phyloP scores from a whole-genome alignment of 2,797 vertebrate genomes.

The Crenichthys baileyi region DNA sequence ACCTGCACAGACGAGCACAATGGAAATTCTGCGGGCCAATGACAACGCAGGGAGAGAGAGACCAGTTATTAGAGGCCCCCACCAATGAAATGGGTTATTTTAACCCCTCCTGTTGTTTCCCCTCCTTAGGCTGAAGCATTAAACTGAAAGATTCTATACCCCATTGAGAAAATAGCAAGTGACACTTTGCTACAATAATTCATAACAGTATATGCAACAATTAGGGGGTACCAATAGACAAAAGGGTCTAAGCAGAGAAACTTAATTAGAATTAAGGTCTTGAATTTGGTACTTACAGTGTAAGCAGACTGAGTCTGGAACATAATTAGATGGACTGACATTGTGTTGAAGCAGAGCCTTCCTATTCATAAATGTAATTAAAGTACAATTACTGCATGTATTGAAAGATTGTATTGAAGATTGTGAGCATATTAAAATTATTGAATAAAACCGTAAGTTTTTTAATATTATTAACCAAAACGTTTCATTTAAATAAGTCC shows the following conservation, averaged over 20 bases:
- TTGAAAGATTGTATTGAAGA: too few relatives aligned
- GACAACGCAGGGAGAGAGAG: constrained; percentile 57
- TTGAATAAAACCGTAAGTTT: not conserved
- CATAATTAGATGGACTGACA: not conserved
- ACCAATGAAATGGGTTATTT: constrained; percentile 77
- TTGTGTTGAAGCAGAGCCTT: not conserved
- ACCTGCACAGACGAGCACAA: constrained; percentile 88
- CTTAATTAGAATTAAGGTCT: not conserved
- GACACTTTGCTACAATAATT: constrained; percentile 50
- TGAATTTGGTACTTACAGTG: not conserved
- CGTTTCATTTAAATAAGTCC: not conserved
- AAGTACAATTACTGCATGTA: not conserved
- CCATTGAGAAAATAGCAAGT: constrained; percentile 53
- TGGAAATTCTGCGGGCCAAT: constrained; percentile 79
- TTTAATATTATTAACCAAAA: not conserved
- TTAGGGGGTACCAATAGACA: constrained; percentile 27
- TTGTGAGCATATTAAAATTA: too few relatives aligned
- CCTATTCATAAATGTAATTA: not conserved
- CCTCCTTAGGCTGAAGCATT: constrained; percentile 58
- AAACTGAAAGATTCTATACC: constrained; percentile 64
- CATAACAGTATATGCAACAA: constrained; percentile 31
- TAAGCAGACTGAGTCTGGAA: not conserved
- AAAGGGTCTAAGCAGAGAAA: not conserved
- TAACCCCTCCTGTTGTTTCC: constrained; percentile 73
- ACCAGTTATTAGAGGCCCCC: constrained; percentile 71